Evolutionary conservation across 1,140 invertebrate species (phyloP), one percentile per base, ranked within the genome.

Genomic region (Plutomurus gul): DNA sequence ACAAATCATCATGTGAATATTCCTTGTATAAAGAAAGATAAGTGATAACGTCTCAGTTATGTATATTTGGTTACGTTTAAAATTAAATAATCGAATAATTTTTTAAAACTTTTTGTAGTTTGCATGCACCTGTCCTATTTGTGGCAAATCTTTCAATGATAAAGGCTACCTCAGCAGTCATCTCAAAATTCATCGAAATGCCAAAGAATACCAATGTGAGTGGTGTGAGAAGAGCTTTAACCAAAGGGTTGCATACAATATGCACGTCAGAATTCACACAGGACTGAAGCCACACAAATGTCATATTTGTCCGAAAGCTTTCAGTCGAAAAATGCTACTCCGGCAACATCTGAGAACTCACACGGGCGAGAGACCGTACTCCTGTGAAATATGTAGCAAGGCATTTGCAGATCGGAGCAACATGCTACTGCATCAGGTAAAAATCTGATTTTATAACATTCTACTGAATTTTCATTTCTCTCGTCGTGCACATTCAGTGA

Each of bases 181-280:
- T 83, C 90, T 93, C 90, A 93, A 93, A 85, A 93, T 93, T 77
- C 92, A 93, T 84, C 88, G 91, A 36, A 83, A 84, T 80, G 76
- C 65, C 4, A 93, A 93, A 84, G 92, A 93, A 84, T 93, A 93
- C 85, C 91, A 89, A 27, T 93, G 92, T 84, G 88, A 89, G 16
- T 89, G 91, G 75, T 93, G 92, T 84, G 91, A 91, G 0, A 93
- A 93, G 84, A 90, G 92, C 18, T 93, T 93, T 84, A 93, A 94
- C 86, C 93, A 94, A 85, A 88, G 93, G 22, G 93, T 94, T 16
- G 92, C 92, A 6, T 93, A 93, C 85, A 93, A 93, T 84, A 94
- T 94, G 93, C 93, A 94, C 85, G 89, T 93, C n/a, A 86, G 92
- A 40, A 93, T 93, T 71, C 93, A 94, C 82, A 94, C 92, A 46